Percentiles rank a stretch among this genome's conserved stretches.
Evolutionary conservation across 2,888 invertebrate species (phyloP).

Genomic region (Spodoptera picta): DNA sequence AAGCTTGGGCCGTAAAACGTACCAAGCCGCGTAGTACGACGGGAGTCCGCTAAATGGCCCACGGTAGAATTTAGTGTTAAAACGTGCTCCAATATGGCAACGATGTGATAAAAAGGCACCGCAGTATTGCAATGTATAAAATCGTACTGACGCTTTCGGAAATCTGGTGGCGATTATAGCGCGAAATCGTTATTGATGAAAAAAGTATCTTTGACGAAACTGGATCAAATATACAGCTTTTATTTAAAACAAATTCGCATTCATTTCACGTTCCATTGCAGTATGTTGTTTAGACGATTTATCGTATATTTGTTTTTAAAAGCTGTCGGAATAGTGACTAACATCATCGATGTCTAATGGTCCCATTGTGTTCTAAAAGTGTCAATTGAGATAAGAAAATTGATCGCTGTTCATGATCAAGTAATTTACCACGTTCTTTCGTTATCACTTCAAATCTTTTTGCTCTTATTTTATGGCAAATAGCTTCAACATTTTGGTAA

Average conservation of each 20-base stretch:
- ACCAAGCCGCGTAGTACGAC: slow-evolving; percentile 65
- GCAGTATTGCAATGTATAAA: slow-evolving; percentile 69
- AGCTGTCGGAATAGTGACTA: not conserved
- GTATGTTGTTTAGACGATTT: not conserved
- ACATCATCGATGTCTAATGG: too few species aligned
- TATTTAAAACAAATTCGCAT: slow-evolving; percentile 10
- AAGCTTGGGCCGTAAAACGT: slow-evolving; percentile 77
- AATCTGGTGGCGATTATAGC: slow-evolving; percentile 53
- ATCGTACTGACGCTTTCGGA: slow-evolving; percentile 49
- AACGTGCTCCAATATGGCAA: slow-evolving; percentile 81
- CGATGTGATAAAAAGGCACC: slow-evolving; percentile 79
- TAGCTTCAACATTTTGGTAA: too few species aligned
- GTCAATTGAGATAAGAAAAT: too few species aligned
- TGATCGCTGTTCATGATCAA: too few species aligned
- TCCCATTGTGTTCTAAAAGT: too few species aligned
- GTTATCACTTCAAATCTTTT: too few species aligned
- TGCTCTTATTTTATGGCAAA: too few species aligned
- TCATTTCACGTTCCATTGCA: slow-evolving; percentile 18
- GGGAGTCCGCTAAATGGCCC: slow-evolving; percentile 81
- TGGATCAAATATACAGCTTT: slow-evolving; percentile 23
- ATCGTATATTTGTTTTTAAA: not conserved
- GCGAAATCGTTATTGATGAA: slow-evolving; percentile 47
- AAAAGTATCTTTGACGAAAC: slow-evolving; percentile 29
- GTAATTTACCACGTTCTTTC: too few species aligned
- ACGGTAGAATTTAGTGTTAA: slow-evolving; percentile 78